Evolutionary conservation across 1,140 invertebrate genomes (phyloP), one percentile per base, ranked within the genome.

Genomic region (Rhyzopertha dominica): DNA sequence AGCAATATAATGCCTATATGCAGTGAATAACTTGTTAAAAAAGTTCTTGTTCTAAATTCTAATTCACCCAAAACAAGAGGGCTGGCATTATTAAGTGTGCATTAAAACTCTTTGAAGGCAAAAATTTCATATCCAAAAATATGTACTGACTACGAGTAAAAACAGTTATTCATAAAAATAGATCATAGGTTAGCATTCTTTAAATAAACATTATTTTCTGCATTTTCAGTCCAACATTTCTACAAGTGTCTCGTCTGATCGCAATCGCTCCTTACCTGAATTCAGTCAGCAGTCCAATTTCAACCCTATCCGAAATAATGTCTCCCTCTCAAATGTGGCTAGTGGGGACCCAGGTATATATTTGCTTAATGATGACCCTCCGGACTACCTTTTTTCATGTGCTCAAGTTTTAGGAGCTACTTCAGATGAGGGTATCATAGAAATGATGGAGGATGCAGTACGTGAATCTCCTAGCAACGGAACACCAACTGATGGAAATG

Each of bases 401-500:
- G 30, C 18, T 43, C 19, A 16, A 49, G 43, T 68, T 67, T 54
- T 53, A 73, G 71, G 66, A 39, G 51, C 63, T 40, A 63, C 54
- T 53, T 43, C 64, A 2, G 73, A 78, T 12, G 74, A 78, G 23
- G 73, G 77, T 23, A 72, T 81, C 55, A 74, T 80, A 50, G 75
- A 79, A 29, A 78, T 81, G 57, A 81, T 81, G 45, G 72, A 72
- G 34, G 72, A 69, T 18, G 65, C 72, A 2, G 64, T 70, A 7
- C 69, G 68, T 18, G 69, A 74, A 54, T 70, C 74, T 3, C 65
- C 73, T 68, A 72, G 9, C 46, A 61, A 56, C 24, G 58, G 66
- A 24, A 60, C 69, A 4, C 68, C 76, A 0, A 74, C 74, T 19
- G 85, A 90, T 59, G 85, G 84, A 8, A 90, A 90, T 58, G 87